Evolutionary conservation across 2,113 vertebrate species (phyloP).

Genomic region (Ursus arctos): DNA sequence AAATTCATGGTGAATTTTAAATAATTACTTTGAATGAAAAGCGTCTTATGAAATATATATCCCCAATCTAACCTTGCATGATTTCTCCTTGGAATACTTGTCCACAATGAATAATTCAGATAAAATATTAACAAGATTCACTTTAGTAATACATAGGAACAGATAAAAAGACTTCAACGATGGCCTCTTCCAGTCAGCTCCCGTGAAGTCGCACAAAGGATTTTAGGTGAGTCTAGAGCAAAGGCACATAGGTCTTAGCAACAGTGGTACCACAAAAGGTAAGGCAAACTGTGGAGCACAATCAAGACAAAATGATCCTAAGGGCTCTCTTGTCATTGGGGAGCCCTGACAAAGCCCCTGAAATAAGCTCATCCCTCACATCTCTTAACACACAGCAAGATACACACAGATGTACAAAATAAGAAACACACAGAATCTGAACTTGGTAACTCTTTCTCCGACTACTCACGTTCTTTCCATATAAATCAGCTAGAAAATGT

Average conservation of each 20-base stretch:
- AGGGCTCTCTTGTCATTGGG: background rate
- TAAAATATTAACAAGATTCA: conserved; percentile 57
- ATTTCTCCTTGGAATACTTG: conserved; percentile 45
- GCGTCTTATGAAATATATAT: conserved; percentile 65
- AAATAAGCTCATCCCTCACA: background rate
- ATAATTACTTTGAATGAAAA: conserved; percentile 60
- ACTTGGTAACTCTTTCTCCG: background rate
- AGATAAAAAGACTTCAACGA: background rate
- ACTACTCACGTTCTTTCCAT: background rate
- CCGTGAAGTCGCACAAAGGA: background rate
- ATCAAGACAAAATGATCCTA: background rate
- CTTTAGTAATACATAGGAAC: conserved; percentile 16
- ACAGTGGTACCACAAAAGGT: background rate
- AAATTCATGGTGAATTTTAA: conserved; percentile 76
- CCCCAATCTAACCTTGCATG: conserved; percentile 33
- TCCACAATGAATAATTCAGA: conserved; percentile 61
- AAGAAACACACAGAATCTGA: background rate
- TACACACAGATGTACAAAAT: background rate
- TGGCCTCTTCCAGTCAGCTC: background rate
- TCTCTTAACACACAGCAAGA: background rate
- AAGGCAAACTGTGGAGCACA: background rate
- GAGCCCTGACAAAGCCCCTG: background rate
- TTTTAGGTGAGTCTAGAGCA: background rate
- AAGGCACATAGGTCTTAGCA: background rate
- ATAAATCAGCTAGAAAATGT: background rate